Base-by-base conservation (phyloP, 2,113 vertebrate genomes). In the Asarcornis scutulata region DNA sequence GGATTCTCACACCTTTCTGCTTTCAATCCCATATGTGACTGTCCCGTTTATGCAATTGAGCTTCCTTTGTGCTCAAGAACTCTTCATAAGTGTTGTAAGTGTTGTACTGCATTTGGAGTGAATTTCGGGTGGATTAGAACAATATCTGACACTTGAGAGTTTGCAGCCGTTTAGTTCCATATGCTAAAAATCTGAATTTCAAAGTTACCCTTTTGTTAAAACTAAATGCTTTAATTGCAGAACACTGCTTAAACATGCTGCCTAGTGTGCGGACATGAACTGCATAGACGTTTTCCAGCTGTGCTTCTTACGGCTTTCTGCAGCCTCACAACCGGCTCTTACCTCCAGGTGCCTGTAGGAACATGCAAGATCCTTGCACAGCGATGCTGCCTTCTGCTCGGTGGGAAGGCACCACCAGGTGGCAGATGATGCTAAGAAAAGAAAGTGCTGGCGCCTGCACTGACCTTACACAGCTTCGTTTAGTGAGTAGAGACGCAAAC, bases 391-490 rank as follows among this genome's bases (percentile, higher is more conserved):
- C 50, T 36, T 15, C 48, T n/a, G 58, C 76, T 85, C 8, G 22
- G 44, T 34, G 13, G 2, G 29, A 4, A 1, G 15, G 11, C 16
- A 48, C 96, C 97, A 88, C 29, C 89, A 97, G 97, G 67, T 71
- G 96, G 96, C 97, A 94, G 52, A 74, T 16, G 71, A 34, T 88
- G 42, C 60, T 80, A 83, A 87, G 83, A 63, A 67, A 85, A 9
- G 17, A 6, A 76, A 73, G 7, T 5, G 21, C 44, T 6, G 0
- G 16, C 0, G 56, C 56, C 20, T 75, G 56, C 0, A 0, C 60
- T 36, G 27, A 0, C 15, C 46, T 40, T 58, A 1, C 63, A 2
- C 40, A 6, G 60, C 46, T 67, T n/a, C 60, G 4, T 3, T 17
- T 1, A 3, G 23, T 13, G 10, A 25, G 13, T 3, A 38, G 59